Conservation (phyloP, 2,797 vertebrate genomes). For the Lindbergichthys nudifrons region DNA sequence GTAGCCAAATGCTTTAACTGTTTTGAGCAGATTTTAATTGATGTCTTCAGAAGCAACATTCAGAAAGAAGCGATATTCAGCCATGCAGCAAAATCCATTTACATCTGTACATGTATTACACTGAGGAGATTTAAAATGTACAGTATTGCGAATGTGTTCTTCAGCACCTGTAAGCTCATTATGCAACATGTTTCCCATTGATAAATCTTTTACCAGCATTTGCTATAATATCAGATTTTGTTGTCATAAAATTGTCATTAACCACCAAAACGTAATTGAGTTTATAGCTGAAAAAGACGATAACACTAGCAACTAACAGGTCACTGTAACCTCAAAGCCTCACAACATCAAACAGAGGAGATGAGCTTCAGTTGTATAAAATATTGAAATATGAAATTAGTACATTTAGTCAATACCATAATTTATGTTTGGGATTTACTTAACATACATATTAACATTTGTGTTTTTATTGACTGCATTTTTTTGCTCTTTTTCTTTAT, state of each 20-base stretch:
- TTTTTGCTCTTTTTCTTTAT: slow-evolving; percentile 28
- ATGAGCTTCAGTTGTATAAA: slow-evolving; percentile 63
- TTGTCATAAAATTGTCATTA: slow-evolving; percentile 34
- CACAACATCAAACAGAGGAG: slow-evolving; percentile 70
- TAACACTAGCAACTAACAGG: slow-evolving; percentile 69
- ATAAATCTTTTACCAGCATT: slow-evolving; percentile 45
- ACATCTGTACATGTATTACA: slow-evolving; percentile 30
- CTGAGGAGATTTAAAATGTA: slow-evolving; percentile 34
- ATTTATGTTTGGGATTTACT: slow-evolving; percentile 42
- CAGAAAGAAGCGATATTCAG: slow-evolving; percentile 26
- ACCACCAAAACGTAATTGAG: slow-evolving; percentile 33
- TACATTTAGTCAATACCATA: slow-evolving; percentile 43
- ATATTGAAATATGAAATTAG: slow-evolving; percentile 34
- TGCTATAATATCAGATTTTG: slow-evolving; percentile 26
- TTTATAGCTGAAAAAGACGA: slow-evolving; percentile 58
- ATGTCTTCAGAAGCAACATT: slow-evolving; percentile 28
- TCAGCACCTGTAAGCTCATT: slow-evolving; percentile 52
- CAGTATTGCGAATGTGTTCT: slow-evolving; percentile 18
- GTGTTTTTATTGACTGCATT: slow-evolving; percentile 37
- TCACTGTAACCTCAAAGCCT: slow-evolving; percentile 68
- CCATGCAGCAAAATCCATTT: slow-evolving; percentile 36
- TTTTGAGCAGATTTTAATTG: slow-evolving; percentile 34
- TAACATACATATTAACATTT: slow-evolving; percentile 61
- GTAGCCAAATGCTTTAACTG: no score
- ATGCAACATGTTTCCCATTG: slow-evolving; percentile 58